phyloP scores from a whole-genome alignment of 2,797 vertebrate species.

The Cygnus olor region DNA sequence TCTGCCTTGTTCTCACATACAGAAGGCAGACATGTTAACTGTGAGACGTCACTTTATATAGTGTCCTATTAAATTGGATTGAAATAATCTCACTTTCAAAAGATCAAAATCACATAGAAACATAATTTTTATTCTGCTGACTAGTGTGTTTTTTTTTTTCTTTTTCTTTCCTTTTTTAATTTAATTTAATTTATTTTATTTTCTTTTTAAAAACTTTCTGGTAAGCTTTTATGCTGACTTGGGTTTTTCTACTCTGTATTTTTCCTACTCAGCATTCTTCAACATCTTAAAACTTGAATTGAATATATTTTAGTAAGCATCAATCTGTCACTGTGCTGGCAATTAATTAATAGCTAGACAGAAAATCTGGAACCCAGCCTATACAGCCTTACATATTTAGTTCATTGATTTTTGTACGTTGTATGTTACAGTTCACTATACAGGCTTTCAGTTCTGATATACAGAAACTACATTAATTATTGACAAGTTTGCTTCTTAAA shows the following conservation, averaged over 20 bases:
- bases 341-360: constrained; percentile 42
- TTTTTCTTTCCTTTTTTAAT: too few species aligned
- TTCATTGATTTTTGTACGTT: constrained; percentile 32
- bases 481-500: not conserved
- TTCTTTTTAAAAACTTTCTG: not conserved
- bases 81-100: not conserved
- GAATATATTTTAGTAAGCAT: constrained; percentile 35
- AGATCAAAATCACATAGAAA: not conserved
- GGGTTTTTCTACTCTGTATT: not conserved
- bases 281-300: not conserved
- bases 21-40: not conserved
- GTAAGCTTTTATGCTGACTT: constrained; percentile 28
- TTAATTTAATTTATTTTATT: not conserved
- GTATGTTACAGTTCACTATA: constrained; percentile 9
- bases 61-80: not conserved
- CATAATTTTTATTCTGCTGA: constrained; percentile 40
- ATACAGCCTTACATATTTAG: not conserved
- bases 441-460: not conserved
- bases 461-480: not conserved
- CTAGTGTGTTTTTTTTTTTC: not conserved
- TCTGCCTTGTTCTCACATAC: not conserved
- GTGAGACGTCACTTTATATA: not conserved
- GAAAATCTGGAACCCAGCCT: not conserved
- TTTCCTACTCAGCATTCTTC: constrained; percentile 14
- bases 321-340: not conserved